Evolutionary conservation across 2,888 invertebrate species (phyloP).

Genomic region (Caenorhabditis japonica): DNA sequence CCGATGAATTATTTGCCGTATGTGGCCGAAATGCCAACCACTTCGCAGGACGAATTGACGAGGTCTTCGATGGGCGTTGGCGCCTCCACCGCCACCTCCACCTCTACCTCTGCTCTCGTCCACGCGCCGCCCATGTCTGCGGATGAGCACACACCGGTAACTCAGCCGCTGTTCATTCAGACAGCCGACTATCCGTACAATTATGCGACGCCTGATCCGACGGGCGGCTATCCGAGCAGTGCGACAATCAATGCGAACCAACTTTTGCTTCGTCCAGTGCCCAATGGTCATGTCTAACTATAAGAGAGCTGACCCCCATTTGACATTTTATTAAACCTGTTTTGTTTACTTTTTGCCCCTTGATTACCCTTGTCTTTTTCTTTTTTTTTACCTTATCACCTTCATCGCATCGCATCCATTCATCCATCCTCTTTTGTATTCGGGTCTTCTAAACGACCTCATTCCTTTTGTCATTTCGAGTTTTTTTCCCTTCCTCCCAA

Average conservation of each 20-base stretch:
- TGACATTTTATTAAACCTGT: neutral
- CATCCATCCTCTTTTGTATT: no score
- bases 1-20: constrained; percentile 28
- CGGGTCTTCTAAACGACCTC: constrained; percentile 32
- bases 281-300: constrained; percentile 22
- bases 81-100: neutral
- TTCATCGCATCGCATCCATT: no score
- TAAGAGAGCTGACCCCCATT: neutral
- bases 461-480: constrained; percentile 23
- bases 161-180: constrained; percentile 49
- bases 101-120: constrained; percentile 10
- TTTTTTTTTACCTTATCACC: constrained; percentile 1
- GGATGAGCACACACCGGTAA: constrained; percentile 37
- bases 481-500: neutral
- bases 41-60: neutral
- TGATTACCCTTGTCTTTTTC: constrained; percentile 5
- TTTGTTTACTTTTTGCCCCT: neutral
- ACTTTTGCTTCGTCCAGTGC: constrained; percentile 44
- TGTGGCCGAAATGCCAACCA: neutral
- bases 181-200: constrained; percentile 37
- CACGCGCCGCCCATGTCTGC: constrained; percentile 17
- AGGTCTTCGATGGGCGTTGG: no score
- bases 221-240: constrained; percentile 36
- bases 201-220: constrained; percentile 9
- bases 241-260: constrained; percentile 41